These are phyloP conservation scores for Anorthoa munda DNA, from an alignment of 2,888 invertebrate genomes.

Conservation along the genomic window DNA sequence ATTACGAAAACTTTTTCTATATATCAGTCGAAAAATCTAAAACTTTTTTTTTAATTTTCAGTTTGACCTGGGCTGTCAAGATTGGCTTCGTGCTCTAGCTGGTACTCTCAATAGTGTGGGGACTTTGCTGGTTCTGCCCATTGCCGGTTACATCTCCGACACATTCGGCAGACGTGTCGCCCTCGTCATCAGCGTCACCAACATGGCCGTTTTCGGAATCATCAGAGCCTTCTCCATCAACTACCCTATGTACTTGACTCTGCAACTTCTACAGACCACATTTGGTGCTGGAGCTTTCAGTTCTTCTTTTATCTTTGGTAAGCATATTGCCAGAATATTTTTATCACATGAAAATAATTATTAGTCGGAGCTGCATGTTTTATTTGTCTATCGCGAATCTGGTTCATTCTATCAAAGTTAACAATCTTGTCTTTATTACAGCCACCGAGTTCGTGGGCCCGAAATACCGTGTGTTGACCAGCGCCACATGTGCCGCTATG, in stretches of 20 bases:
- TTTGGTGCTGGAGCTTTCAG: conserved; percentile 90
- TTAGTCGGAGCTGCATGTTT: no score
- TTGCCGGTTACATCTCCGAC: conserved; percentile 93
- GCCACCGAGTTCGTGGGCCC: conserved; percentile 95
- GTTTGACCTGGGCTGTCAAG: conserved; percentile 92
- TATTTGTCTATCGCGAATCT: no score
- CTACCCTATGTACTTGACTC: conserved; percentile 89
- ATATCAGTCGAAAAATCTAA: neutral
- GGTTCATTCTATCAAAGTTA: neutral
- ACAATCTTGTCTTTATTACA: conserved; percentile 71
- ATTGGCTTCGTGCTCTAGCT: conserved; percentile 93
- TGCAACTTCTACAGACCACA: conserved; percentile 90
- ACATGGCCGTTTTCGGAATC: conserved; percentile 86
- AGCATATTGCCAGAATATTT: conserved; percentile 2
- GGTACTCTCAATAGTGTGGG: conserved; percentile 94
- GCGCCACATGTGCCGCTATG: conserved; percentile 93
- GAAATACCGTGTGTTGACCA: conserved; percentile 93
- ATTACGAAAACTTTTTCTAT: no score
- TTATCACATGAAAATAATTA: no score
- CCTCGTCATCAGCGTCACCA: conserved; percentile 85
- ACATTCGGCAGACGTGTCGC: conserved; percentile 90
- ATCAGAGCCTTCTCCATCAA: conserved; percentile 90
- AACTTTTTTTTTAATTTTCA: conserved; percentile 74
- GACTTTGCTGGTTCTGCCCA: conserved; percentile 92
- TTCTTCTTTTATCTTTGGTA: conserved; percentile 87